These are phyloP conservation scores for Xerus rutilus DNA, from an alignment of 2,797 vertebrate species.

Conservation along the genomic window DNA sequence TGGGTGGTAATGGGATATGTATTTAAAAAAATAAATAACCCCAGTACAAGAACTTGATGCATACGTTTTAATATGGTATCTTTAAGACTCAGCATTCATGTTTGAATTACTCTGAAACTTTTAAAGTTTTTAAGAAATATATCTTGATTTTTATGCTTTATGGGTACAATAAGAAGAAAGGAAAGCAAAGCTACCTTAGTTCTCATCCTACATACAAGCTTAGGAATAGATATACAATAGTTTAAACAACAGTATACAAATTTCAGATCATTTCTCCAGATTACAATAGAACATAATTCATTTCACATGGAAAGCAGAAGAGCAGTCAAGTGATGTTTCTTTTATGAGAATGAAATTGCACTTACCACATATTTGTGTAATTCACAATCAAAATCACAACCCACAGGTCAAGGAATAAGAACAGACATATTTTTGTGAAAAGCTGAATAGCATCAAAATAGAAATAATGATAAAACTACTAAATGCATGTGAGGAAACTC, in stretches of 20 bases:
- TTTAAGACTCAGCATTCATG: neutral
- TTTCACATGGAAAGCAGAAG: conserved; percentile 36
- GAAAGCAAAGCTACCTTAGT: neutral
- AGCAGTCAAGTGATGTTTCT: conserved; percentile 2
- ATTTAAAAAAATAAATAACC: neutral
- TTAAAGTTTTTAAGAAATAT: conserved; percentile 2
- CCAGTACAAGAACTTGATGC: neutral
- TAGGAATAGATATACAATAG: neutral
- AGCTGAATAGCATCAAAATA: conserved; percentile 50
- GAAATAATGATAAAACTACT: conserved; percentile 43
- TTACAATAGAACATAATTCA: conserved; percentile 45
- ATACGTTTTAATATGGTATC: neutral
- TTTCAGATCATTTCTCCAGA: conserved; percentile 36
- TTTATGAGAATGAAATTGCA: conserved; percentile 51
- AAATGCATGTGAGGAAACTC: neutral
- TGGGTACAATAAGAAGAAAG: neutral
- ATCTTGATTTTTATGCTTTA: conserved; percentile 1
- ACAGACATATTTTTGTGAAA: neutral
- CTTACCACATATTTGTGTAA: conserved; percentile 46
- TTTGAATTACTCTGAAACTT: conserved; percentile 8
- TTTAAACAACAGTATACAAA: conserved; percentile 27
- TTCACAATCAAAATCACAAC: conserved; percentile 54
- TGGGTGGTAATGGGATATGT: neutral
- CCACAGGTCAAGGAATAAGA: conserved; percentile 18
- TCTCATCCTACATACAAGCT: conserved; percentile 6